Base-by-base conservation (phyloP, 2,797 vertebrate species). In the Notolabrus celidotus region DNA sequence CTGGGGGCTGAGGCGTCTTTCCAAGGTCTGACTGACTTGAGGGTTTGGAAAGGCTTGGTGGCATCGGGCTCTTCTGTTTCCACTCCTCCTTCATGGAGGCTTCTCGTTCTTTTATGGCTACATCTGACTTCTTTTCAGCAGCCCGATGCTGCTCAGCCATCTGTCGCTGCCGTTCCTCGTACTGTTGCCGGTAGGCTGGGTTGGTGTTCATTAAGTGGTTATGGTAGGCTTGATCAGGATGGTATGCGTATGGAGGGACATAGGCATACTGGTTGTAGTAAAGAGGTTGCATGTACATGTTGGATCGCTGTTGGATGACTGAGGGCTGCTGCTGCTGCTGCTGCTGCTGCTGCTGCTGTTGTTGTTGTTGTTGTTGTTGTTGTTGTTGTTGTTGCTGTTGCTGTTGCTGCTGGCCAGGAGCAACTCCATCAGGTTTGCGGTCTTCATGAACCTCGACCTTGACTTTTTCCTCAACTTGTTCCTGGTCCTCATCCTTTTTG, bases 191-290 rank as follows among this genome's bases (percentile, higher is more conserved):
- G 84, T 98, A 99, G 12, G 96, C 92, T 0, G 96, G 91, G 83
- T 96, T 98, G 38, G 96, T 96, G 92, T 95, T 98, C 84, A 99
- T 93, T 73, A 99, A 92, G 90, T 99, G 98, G 80, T 95, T 95
- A 1, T 99, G 98, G 86, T 99, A 99, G 31, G 96, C 95, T 90
- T 98, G 98, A 86, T 99, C 97, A 0, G 90, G 90, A 0, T 95
- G 95, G 91, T 99, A 99, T 57, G 96, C 96, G 0, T 99, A 99
- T 2, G 96, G 97, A 0, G 97, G 96, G n/a, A 98, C 96, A 0
- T 99, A 99, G 67, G 98, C 96, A 0, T 99, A 99, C 89, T 99
- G 98, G 93, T 98, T 99, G 84, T 99, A 99, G 91, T 99, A 99
- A 10, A 99, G 95, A 19, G 97, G 97, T 76, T 98, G 98, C 97